Base-by-base conservation (phyloP, 2,797 vertebrate species). In the Danio jaintianensis region DNA sequence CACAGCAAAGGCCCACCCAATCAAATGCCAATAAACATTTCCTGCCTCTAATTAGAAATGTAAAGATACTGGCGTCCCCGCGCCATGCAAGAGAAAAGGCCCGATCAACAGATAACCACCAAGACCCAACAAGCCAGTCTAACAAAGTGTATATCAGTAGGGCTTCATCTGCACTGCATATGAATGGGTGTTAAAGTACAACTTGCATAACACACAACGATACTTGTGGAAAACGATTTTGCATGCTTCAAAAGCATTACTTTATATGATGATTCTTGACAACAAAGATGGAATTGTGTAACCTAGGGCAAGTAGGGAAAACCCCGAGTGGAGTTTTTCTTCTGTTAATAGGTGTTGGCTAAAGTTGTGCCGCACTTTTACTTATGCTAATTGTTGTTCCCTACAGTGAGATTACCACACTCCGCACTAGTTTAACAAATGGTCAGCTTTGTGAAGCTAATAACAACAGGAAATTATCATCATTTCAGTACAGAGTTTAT, bases 1-100 rank as follows among this genome's bases (percentile, higher is more conserved):
- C 93, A 88, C 86, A 89, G 90, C 91, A 89, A 84, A 92, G 92
- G 92, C 92, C 94, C 95, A 94, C 94, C 94, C 93, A 94, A 92
- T 93, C 89, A 90, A 93, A 95, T 90, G 88, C 91, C 92, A 93
- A 95, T 92, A 95, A 96, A 96, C 95, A 96, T 94, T 96, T 96
- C 95, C 96, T 95, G 93, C 91, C 90, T 91, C 90, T 94, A 94
- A 95, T 94, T 93, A 93, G 92, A 94, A 94, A 91, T 91, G 91
- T 91, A 93, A 92, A 94, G 92, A 93, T 90, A 93, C 80, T 80
- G 84, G 81, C 85, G 85, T 89, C 89, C 86, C 84, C 53, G 81
- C 82, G 84, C 85, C 75, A 12, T 80, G 77, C 85, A 81, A 83
- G 71, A 86, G 81, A 85, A 89, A 80, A 84, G 78, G 83, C 72